Percentiles rank a stretch among this genome's conserved stretches.
Conservation (phyloP, 2,113 vertebrate species). For the Eptatretus burgeri region DNA sequence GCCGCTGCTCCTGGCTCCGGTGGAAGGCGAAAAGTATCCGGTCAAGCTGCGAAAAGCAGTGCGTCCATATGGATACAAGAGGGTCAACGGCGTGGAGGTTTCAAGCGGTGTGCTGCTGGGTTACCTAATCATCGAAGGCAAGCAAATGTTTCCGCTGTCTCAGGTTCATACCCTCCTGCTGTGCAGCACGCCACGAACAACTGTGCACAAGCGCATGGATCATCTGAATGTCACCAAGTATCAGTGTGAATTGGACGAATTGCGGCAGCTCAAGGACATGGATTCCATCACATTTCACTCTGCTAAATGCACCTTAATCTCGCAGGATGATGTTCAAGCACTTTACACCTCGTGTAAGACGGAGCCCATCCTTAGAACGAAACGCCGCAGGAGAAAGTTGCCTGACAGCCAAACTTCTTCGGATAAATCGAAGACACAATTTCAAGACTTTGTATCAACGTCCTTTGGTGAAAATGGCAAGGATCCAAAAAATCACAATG, state of each 20-base stretch:
- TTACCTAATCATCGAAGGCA: constrained; percentile 94
- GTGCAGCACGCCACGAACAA: constrained; percentile 94
- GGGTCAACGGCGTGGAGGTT: constrained; percentile 47
- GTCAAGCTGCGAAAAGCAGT: too few species aligned
- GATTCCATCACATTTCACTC: constrained; percentile 95
- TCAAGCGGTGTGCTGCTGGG: constrained; percentile 93
- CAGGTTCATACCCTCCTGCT: constrained; percentile 32
- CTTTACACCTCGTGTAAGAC: constrained; percentile 92
- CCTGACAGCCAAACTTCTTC: too few species aligned
- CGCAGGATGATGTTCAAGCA: constrained; percentile 86
- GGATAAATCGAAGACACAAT: too few species aligned
- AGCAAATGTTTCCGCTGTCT: constrained; percentile 99
- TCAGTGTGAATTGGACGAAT: constrained; percentile 92
- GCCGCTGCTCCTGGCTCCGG: too few species aligned
- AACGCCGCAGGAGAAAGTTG: constrained; percentile 24
- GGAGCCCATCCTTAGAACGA: constrained; percentile 65
- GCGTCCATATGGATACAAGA: too few species aligned
- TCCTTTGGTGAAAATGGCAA: too few species aligned
- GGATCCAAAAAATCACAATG: too few species aligned
- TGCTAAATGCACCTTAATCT: constrained; percentile 96
- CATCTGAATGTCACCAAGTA: constrained; percentile 92
- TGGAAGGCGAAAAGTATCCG: too few species aligned
- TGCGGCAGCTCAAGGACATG: constrained; percentile 94
- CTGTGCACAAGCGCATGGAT: constrained; percentile 99
- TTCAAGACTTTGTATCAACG: too few species aligned